Evolutionary conservation across 2,113 vertebrate genomes (phyloP).

Genomic region (Talpa occidentalis): DNA sequence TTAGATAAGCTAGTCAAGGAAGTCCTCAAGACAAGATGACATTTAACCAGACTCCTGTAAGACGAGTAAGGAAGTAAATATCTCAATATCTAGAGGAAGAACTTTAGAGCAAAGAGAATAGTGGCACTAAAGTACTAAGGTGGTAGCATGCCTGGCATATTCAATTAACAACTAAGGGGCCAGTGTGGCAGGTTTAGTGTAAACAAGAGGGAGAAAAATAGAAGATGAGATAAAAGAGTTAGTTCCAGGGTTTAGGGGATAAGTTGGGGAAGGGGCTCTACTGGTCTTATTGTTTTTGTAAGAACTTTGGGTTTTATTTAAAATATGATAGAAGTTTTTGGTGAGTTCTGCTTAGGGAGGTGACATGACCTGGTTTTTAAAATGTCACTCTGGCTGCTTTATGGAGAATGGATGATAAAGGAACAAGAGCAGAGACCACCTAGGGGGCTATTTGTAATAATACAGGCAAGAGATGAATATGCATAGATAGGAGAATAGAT

Average conservation of each 20-base stretch:
- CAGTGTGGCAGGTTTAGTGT: not conserved
- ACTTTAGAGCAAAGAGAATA: not conserved
- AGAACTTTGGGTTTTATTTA: not conserved
- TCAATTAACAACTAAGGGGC: not conserved
- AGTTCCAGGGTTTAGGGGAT: too few relatives aligned
- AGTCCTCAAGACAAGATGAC: not conserved
- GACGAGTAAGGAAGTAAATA: not conserved
- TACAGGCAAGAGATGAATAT: not conserved
- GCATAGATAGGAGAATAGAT: not conserved
- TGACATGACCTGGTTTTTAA: not conserved
- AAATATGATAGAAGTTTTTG: not conserved
- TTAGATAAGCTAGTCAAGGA: not conserved
- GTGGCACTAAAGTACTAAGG: not conserved
- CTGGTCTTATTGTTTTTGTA: not conserved
- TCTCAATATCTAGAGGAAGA: not conserved
- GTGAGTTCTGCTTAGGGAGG: not conserved
- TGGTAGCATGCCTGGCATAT: not conserved
- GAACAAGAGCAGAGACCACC: not conserved
- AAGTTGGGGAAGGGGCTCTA: too few relatives aligned
- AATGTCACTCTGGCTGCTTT: not conserved
- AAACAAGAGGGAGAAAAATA: not conserved
- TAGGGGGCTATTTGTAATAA: not conserved
- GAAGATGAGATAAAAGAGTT: not conserved
- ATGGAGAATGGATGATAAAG: not conserved
- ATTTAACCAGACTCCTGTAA: not conserved